Evolutionary conservation across 92 coral and sea anemone species (phyloP), one percentile per base, ranked within the genome.

Genomic region (Ricordea florida): DNA sequence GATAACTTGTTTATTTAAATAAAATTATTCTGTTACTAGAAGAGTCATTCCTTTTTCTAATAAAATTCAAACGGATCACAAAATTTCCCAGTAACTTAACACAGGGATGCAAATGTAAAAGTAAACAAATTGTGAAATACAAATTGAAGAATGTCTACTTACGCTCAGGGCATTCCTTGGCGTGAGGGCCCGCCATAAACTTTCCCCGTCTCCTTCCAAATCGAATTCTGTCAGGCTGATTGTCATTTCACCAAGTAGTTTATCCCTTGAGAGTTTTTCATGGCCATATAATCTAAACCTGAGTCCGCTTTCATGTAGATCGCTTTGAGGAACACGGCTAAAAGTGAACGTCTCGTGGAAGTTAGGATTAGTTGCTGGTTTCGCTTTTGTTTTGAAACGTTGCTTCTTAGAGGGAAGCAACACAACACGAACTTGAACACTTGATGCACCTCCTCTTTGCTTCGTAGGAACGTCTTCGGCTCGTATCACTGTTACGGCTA

Each of bases 401-500:
- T 96, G 93, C 48, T 82, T 84, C 85, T 96, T 96, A 30, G 92
- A 72, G 23, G 99, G 99, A 13, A 96, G 66, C 52, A 96, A 31
- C 9, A 92, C 93, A 13, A 96, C 86, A 22, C 89, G 97, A 10
- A 92, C 93, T 71, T 92, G 97, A 17, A 96, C 99, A 2, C 84
- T 85, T n/a, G 91, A 79, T 4, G 99, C 93, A 13, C 99, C 99
- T 7, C 99, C 99, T 33, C 99, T 86, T 46, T 96, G 97, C 32
- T 96, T 96, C 37, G 97, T 91, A 13, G 99, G 99, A 10, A 96
- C 79, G 60, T 96, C 99, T 66, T 96, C 99, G 21, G 99, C 99
- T 16, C 92, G 92, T 34, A 96, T 63, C 15, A 96, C 83, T 38
- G 94, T 96, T 15, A 96, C 97, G 7, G 99, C 93, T 15, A 96